Evolutionary conservation across 2,888 invertebrate species (phyloP).

Genomic region (Harpagoxenus sublaevis): DNA sequence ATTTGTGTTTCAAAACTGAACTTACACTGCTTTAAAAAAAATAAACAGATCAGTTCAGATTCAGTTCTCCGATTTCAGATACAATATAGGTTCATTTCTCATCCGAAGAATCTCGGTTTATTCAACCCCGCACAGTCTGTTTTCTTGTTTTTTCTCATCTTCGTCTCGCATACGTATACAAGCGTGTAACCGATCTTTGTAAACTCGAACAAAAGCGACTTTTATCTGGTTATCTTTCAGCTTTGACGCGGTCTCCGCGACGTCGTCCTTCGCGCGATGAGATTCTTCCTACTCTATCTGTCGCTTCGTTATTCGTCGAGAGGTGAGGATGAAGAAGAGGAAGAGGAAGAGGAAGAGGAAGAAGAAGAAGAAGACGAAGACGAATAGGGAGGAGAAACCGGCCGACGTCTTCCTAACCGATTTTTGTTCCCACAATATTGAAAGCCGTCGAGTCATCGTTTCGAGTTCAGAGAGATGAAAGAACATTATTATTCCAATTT

Average conservation of each 20-base stretch:
- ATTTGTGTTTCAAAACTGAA: conserved; percentile 40
- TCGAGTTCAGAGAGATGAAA: conserved; percentile 83
- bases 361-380: conserved; percentile 63
- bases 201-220: conserved; percentile 57
- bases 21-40: conserved; percentile 32
- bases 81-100: conserved; percentile 14
- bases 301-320: conserved; percentile 60
- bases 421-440: conserved; percentile 85
- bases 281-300: conserved; percentile 51
- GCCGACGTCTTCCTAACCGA: conserved; percentile 78
- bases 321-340: conserved; percentile 44
- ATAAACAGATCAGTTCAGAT: conserved; percentile 36
- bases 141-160: conserved; percentile 43
- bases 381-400: conserved; percentile 66
- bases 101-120: conserved; percentile 43
- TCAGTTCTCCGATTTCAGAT: conserved; percentile 28
- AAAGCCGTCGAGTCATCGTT: conserved; percentile 85
- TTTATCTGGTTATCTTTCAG: conserved; percentile 57
- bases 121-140: conserved; percentile 39
- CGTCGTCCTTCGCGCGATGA: conserved; percentile 51
- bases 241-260: conserved; percentile 53
- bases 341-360: no score
- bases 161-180: conserved; percentile 41
- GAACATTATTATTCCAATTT: conserved; percentile 86
- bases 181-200: conserved; percentile 56